A percentile compares a stretch with the other conserved stretches of the same genome.
Conservation (phyloP, 2,888 invertebrate genomes). For the Chorisops tibialis region DNA sequence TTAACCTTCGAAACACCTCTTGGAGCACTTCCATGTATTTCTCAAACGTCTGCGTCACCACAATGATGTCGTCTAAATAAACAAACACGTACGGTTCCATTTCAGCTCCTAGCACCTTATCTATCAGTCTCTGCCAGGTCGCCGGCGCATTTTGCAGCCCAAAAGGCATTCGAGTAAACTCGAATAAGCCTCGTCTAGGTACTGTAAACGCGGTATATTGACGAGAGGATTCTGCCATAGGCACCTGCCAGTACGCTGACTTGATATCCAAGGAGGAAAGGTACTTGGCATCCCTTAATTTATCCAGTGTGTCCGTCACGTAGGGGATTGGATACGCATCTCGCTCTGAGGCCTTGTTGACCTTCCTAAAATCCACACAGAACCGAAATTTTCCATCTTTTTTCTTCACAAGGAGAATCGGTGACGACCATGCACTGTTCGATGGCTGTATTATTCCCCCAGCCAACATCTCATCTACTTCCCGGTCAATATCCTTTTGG, state of each 20-base stretch:
- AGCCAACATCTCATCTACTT: slow-evolving; percentile 35
- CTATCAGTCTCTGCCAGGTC: slow-evolving; percentile 22
- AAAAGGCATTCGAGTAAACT: slow-evolving; percentile 17
- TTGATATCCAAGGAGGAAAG: slow-evolving; percentile 22
- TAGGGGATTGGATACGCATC: slow-evolving; percentile 38
- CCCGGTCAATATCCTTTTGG: slow-evolving; percentile 34
- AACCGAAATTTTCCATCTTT: slow-evolving; percentile 35
- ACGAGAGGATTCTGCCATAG: slow-evolving; percentile 17
- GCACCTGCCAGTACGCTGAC: slow-evolving; percentile 5
- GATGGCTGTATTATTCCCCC: slow-evolving; percentile 36
- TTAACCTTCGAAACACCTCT: slow-evolving; percentile 3
- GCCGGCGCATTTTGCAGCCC: slow-evolving; percentile 23
- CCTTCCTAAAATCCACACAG: slow-evolving; percentile 35
- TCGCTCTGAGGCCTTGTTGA: slow-evolving; percentile 32
- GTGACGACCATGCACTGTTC: slow-evolving; percentile 32
- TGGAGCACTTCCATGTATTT: slow-evolving; percentile 11
- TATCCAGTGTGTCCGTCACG: background rate
- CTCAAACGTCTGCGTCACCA: slow-evolving; percentile 32
- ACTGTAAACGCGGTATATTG: slow-evolving; percentile 32
- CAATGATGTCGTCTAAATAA: slow-evolving; percentile 37
- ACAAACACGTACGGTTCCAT: slow-evolving; percentile 35
- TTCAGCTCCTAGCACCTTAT: slow-evolving; percentile 23
- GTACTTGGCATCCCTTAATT: background rate
- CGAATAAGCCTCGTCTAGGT: background rate
- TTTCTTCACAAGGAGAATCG: slow-evolving; percentile 35